phyloP scores from a whole-genome alignment of 1,140 invertebrate genomes.

The Oppia nitens region DNA sequence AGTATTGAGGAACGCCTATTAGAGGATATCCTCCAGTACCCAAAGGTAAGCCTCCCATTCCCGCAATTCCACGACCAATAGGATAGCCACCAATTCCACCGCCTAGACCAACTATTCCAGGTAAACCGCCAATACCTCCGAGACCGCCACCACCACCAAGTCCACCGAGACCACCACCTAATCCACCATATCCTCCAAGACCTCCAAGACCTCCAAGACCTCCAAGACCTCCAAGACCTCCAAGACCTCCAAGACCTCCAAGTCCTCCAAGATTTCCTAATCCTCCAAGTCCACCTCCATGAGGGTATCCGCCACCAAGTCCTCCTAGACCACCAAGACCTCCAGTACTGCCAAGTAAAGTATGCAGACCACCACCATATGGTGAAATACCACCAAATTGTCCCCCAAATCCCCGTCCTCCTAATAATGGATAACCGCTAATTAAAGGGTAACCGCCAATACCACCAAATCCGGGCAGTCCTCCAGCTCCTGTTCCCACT shows the following conservation, averaged over 20 bases:
- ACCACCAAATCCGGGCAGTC: not conserved
- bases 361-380: not conserved
- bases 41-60: not conserved
- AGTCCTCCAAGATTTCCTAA: not conserved
- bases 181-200: not conserved
- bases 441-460: not conserved
- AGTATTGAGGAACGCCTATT: too few relatives aligned
- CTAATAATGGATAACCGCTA: not conserved
- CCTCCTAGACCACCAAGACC: not conserved
- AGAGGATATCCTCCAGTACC: not conserved
- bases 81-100: not conserved
- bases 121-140: not conserved
- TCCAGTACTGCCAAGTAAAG: too few relatives aligned
- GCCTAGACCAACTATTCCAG: not conserved
- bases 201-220: not conserved
- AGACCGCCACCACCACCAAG: not conserved
- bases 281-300: not conserved
- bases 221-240: not conserved
- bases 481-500: not conserved
- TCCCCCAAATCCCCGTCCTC: not conserved
- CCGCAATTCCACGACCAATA: not conserved
- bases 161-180: not conserved
- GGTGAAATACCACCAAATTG: not conserved
- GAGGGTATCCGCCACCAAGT: not conserved
- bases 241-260: not conserved